Percentiles rank a stretch among this genome's conserved stretches.
Evolutionary conservation across 2,888 invertebrate genomes (phyloP).

Genomic region (Flabesymbios commensalis): DNA sequence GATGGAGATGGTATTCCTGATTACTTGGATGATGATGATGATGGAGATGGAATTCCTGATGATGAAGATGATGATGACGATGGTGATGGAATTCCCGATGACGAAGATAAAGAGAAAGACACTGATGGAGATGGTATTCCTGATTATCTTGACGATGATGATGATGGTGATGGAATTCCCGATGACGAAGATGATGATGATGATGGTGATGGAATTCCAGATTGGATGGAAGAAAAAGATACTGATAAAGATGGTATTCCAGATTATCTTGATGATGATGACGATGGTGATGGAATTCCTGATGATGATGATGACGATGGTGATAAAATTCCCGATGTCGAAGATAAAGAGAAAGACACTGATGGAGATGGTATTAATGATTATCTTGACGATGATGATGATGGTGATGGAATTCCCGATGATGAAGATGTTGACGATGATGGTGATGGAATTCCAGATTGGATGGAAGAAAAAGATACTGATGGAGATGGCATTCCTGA

Average conservation of each 20-base stretch:
- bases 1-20: conserved; percentile 40
- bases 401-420: conserved; percentile 42
- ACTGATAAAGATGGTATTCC: conserved; percentile 46
- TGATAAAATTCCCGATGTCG: conserved; percentile 46
- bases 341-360: conserved; percentile 41
- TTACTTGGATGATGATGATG: conserved; percentile 30
- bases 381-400: conserved; percentile 33
- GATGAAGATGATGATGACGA: conserved; percentile 44
- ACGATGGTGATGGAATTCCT: conserved; percentile 35
- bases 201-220: conserved; percentile 44
- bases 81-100: conserved; percentile 34
- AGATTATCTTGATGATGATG: conserved; percentile 36
- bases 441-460: conserved; percentile 34
- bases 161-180: conserved; percentile 41
- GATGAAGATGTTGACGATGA: conserved; percentile 39
- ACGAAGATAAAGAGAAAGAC: conserved; percentile 37
- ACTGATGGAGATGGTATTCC: conserved; percentile 56
- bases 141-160: conserved; percentile 41
- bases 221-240: conserved; percentile 40
- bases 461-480: conserved; percentile 35
- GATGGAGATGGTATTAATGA: conserved; percentile 34
- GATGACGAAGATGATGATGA: conserved; percentile 46
- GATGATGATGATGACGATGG: conserved; percentile 42
- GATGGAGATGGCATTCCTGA: conserved; percentile 56
- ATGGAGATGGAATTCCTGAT: conserved; percentile 54